phyloP scores from a whole-genome alignment of 2,113 vertebrate genomes.

The Channa maculata region DNA sequence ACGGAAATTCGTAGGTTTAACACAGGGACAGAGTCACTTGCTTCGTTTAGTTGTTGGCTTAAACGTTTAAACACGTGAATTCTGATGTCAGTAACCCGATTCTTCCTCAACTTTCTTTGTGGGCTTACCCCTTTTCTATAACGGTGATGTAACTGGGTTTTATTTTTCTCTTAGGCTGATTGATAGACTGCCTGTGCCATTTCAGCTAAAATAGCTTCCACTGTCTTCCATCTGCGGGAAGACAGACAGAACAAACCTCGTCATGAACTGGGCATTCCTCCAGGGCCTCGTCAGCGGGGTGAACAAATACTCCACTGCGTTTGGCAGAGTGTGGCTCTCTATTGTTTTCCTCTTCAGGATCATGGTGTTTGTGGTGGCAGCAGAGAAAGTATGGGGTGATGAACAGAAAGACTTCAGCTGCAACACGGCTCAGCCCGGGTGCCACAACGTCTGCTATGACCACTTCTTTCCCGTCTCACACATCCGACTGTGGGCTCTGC shows the following conservation, averaged over 20 bases:
- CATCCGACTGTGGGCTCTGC: slow-evolving; percentile 95
- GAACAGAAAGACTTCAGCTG: slow-evolving; percentile 96
- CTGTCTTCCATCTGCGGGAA: slow-evolving; percentile 57
- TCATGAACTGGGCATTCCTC: slow-evolving; percentile 94
- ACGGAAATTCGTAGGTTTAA: too few species aligned
- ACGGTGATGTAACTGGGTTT: not conserved
- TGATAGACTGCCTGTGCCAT: not conserved
- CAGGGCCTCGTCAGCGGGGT: slow-evolving; percentile 91
- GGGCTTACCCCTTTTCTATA: not conserved
- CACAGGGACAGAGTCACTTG: too few species aligned
- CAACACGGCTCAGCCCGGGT: slow-evolving; percentile 94
- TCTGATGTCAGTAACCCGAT: not conserved
- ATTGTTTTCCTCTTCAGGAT: slow-evolving; percentile 95
- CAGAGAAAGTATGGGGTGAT: slow-evolving; percentile 92
- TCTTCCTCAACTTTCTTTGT: not conserved
- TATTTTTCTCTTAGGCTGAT: not conserved
- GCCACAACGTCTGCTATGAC: slow-evolving; percentile 94
- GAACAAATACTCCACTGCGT: slow-evolving; percentile 95
- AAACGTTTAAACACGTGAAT: not conserved
- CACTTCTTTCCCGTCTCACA: slow-evolving; percentile 95
- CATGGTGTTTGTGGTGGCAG: slow-evolving; percentile 94
- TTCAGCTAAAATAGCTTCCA: slow-evolving; percentile 18
- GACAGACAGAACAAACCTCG: slow-evolving; percentile 40
- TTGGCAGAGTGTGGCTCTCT: slow-evolving; percentile 94
- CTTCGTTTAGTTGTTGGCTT: not conserved